Evolutionary conservation across 2,797 vertebrate genomes (phyloP).

Genomic region (Cetoscarus ocellatus): DNA sequence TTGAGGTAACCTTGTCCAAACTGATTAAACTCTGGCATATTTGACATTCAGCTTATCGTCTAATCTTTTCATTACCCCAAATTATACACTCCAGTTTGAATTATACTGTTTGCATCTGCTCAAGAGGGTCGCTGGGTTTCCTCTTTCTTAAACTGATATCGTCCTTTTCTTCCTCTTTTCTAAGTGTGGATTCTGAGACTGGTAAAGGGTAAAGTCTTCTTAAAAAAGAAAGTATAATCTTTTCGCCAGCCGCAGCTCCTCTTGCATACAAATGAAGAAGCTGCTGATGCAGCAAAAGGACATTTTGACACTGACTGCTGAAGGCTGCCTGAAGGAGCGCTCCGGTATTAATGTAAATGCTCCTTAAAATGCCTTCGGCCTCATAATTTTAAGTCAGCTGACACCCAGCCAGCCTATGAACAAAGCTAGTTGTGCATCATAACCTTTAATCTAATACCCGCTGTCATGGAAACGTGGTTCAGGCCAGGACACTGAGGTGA

Average conservation of each 20-base stretch:
- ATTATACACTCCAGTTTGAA: background rate
- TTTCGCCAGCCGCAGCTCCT: background rate
- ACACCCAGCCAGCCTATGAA: slow-evolving; percentile 39
- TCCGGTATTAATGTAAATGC: slow-evolving; percentile 23
- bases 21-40: background rate
- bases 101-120: background rate
- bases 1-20: background rate
- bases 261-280: background rate
- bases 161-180: background rate
- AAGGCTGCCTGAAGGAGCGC: slow-evolving; percentile 7
- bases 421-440: slow-evolving; percentile 26
- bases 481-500: slow-evolving; percentile 52
- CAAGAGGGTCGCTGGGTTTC: background rate
- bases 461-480: slow-evolving; percentile 62
- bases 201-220: background rate
- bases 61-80: background rate
- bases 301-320: background rate
- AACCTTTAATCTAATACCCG: slow-evolving; percentile 31
- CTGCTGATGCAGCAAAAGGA: slow-evolving; percentile 2
- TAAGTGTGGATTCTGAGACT: background rate
- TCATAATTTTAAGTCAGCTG: slow-evolving; percentile 49
- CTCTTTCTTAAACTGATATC: background rate
- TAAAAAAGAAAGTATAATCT: slow-evolving; percentile 1
- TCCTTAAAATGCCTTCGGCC: slow-evolving; percentile 24
- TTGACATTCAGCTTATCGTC: background rate